Evolutionary conservation across 2,888 invertebrate genomes (phyloP), one percentile per base, ranked within the genome.

Genomic region (Drosophila aldrichi): DNA sequence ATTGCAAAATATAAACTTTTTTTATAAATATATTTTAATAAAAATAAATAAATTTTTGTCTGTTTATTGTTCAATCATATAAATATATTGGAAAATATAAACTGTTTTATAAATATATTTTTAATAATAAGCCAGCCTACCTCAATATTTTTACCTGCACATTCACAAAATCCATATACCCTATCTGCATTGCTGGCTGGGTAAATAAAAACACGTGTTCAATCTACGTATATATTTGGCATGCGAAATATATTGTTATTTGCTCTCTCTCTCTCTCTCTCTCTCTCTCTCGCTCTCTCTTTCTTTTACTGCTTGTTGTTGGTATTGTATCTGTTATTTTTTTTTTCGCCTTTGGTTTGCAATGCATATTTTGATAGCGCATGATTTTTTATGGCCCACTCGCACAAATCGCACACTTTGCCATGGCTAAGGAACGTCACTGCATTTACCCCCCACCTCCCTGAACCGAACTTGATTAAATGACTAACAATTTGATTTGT

Each of bases 181-280:
- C 49, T 3, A 7, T 8, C 7, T 14, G 18, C 18, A 18, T 3
- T 32, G 18, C 29, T 1, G 18, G 9, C 29, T 48, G 49, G 10
- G 12, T 18, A 44, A n/a, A 48, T 56, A 49, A 69, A 66, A 76
- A 70, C 76, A 70, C 79, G 79, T 76, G 80, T 79, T 79, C 77
- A 57, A 59, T 76, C 46, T 51, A 44, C 34, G 51, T 66, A 48
- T 48, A 64, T 49, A 54, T 63, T 76, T 76, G 77, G 80, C 71
- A 67, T 70, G 77, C 58, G 66, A 66, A 65, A 79, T 70, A 79
- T 75, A 79, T 77, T 68, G 79, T 55, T 43, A 48, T 49, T 43
- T 55, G 44, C 40, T 65, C 38, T 62, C 57, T 71, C 60, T 58
- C 74, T 67, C 57, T 71, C 60, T 58, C 74, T 67, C 7, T 29